Base-by-base conservation (phyloP, 2,888 invertebrate genomes). In the Gisinianus flammeolus region DNA sequence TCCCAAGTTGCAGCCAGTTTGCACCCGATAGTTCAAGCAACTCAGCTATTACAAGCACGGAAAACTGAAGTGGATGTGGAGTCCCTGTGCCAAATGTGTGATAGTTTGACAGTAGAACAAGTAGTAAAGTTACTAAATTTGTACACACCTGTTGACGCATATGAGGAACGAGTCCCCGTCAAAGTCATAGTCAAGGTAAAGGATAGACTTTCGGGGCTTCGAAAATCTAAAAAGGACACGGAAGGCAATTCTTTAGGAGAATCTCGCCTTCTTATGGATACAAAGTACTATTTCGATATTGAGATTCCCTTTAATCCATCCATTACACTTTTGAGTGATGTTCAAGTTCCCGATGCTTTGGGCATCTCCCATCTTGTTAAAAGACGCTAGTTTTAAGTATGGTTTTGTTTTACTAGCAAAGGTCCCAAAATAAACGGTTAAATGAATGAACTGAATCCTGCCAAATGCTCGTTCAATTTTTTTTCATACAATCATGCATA, bases 11-110 rank as follows among this genome's bases (percentile, higher is more conserved):
- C 91, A 12, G 92, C 94, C 0, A 80, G 71, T n/a, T 88, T 98
- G 58, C 92, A 93, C 81, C 98, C 98, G 0, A 93, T 98, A 31
- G 93, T 97, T 52, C 97, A 97, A 88, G 98, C 98, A 0, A 95
- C 97, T 0, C 97, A 98, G 86, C 89, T 99, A 74, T 88, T 99
- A 76, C 98, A 98, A 87, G 96, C 97, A 0, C 90, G 97, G 56
- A 98, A 98, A 88, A 93, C 93, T 0, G 96, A 96, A 86, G 94
- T 93, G 68, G 97, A 98, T 87, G 96, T 98, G 0, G 91, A 92
- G 84, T 93, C 93, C 84, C 93, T 98, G 3, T 95, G 94, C 85
- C 97, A 97, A 79, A 94, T 98, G 92, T 98, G 98, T 87, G 92
- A 93, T 76, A 92, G 93, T 82, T 90, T 99, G 58, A 94, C 94